A percentile compares a stretch with the other conserved stretches of the same genome.
Evolutionary conservation across 2,797 vertebrate genomes (phyloP).

Genomic region (Oreochromis mossambicus): DNA sequence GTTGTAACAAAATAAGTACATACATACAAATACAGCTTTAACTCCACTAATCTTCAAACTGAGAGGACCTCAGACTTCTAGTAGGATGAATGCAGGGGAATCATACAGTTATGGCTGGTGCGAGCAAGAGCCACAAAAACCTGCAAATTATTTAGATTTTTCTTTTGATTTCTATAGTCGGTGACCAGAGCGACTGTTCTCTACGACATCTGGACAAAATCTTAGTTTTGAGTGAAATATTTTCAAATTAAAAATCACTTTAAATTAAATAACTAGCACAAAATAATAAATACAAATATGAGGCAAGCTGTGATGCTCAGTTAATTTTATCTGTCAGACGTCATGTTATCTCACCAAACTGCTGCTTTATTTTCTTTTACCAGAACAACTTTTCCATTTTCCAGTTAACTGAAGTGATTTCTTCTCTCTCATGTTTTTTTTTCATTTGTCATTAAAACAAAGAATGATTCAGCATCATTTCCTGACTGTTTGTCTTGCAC

Average conservation of each 20-base stretch:
- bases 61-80: neutral
- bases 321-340: neutral
- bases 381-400: neutral
- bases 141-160: neutral
- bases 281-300: neutral
- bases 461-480: neutral
- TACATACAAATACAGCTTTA: neutral
- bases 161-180: neutral
- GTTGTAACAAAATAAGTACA: neutral
- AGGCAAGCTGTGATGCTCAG: accelerated
- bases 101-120: neutral
- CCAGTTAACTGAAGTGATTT: neutral
- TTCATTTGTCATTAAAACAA: neutral
- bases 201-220: neutral
- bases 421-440: accelerated
- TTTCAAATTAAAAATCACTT: neutral
- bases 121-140: neutral
- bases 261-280: neutral
- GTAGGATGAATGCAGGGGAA: neutral
- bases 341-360: neutral
- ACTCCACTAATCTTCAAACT: neutral
- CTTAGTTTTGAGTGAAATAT: neutral
- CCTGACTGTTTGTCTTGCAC: neutral
- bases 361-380: neutral
- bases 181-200: neutral